Conservation (phyloP, 2,888 invertebrate species). For the Eristalis intricaria region DNA sequence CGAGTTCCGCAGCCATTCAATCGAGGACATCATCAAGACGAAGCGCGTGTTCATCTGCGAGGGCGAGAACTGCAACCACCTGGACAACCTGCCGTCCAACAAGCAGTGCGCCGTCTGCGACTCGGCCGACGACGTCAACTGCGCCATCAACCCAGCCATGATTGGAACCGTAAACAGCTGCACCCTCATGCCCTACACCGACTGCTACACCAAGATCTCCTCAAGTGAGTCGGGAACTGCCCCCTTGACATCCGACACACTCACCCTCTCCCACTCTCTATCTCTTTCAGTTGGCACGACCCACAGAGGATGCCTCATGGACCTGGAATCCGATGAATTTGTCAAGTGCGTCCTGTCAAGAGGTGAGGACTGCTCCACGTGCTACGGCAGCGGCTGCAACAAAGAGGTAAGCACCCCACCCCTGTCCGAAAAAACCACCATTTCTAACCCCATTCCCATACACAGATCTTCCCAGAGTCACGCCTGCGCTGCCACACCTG, state of each 20-base stretch:
- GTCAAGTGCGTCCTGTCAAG: slow-evolving; percentile 75
- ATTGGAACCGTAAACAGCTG: slow-evolving; percentile 74
- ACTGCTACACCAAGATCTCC: slow-evolving; percentile 75
- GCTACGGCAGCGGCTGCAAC: slow-evolving; percentile 76
- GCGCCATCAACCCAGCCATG: slow-evolving; percentile 75
- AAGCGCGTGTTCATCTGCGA: slow-evolving; percentile 77
- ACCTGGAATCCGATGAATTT: slow-evolving; percentile 74
- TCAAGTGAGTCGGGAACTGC: slow-evolving; percentile 61
- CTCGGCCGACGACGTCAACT: slow-evolving; percentile 74
- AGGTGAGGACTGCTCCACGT: slow-evolving; percentile 75
- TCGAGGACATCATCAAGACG: slow-evolving; percentile 75
- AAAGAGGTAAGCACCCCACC: slow-evolving; percentile 73
- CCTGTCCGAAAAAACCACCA: too few species aligned
- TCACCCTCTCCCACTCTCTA: not conserved
- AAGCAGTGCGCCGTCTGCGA: slow-evolving; percentile 76
- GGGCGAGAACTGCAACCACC: slow-evolving; percentile 76
- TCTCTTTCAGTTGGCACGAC: slow-evolving; percentile 76
- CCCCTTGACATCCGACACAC: not conserved
- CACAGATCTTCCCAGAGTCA: slow-evolving; percentile 77
- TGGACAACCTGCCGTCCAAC: slow-evolving; percentile 60
- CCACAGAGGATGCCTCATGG: slow-evolving; percentile 76
- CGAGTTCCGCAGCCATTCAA: slow-evolving; percentile 75
- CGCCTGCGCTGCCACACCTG: slow-evolving; percentile 77
- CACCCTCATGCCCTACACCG: slow-evolving; percentile 75
- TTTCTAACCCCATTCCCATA: not conserved